Evolutionary conservation across 1,140 invertebrate species (phyloP).

Genomic region (Cyrtorhinus lividipennis): DNA sequence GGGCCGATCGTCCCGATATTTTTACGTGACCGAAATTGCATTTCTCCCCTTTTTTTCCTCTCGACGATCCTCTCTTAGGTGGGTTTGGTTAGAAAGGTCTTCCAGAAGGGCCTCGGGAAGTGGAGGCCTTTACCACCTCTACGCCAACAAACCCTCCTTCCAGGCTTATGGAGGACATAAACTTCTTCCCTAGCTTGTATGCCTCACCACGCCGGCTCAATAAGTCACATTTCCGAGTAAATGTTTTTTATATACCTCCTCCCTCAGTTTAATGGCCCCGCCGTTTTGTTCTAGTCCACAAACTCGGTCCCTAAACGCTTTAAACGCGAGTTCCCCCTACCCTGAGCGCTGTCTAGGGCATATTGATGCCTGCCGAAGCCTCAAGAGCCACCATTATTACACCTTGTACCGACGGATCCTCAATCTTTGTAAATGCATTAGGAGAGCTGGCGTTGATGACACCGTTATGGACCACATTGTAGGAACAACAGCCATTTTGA

Average conservation of each 20-base stretch:
- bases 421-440: no score
- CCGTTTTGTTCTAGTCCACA: neutral
- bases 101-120: neutral
- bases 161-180: slow-evolving; percentile 15
- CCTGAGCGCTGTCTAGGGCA: neutral
- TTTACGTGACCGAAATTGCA: slow-evolving; percentile 19
- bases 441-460: no score
- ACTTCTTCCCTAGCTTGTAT: neutral
- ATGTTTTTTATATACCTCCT: neutral
- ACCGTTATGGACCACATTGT: no score
- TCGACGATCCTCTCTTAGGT: neutral
- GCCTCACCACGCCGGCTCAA: neutral
- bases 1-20: slow-evolving; percentile 6
- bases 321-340: neutral
- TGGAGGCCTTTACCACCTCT: neutral
- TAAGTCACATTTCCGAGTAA: slow-evolving; percentile 9
- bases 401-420: no score
- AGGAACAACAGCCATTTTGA: no score
- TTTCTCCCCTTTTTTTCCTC: neutral
- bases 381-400: neutral
- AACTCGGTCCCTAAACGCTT: neutral
- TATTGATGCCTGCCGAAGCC: neutral
- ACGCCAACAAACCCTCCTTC: neutral
- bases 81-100: neutral
- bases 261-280: neutral